A percentile compares a stretch with the other conserved stretches of the same genome.
Evolutionary conservation across 2,113 vertebrate genomes (phyloP).

Genomic region (Nematolebias whitei): DNA sequence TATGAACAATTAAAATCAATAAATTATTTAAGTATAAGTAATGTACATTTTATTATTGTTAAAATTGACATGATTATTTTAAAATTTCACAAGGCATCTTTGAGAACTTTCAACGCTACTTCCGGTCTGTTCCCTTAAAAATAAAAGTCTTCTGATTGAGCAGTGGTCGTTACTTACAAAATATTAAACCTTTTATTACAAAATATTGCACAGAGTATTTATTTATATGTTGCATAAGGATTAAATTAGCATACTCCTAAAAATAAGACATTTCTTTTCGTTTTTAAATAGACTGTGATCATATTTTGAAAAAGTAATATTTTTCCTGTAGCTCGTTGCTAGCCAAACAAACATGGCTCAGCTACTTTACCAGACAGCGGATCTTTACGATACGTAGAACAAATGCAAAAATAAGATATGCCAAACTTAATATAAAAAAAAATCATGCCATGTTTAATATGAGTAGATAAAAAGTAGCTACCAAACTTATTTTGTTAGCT

Average conservation of each 20-base stretch:
- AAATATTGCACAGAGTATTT: neutral
- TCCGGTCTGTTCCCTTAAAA: neutral
- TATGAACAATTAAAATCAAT: too few species aligned
- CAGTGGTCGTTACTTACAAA: neutral
- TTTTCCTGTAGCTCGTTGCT: slow-evolving; percentile 53
- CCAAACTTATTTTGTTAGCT: slow-evolving; percentile 1
- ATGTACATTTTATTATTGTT: too few species aligned
- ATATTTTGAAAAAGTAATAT: slow-evolving; percentile 41
- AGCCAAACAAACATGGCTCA: slow-evolving; percentile 77
- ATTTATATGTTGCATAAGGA: neutral
- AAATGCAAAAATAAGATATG: slow-evolving; percentile 7
- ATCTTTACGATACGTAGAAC: slow-evolving; percentile 37
- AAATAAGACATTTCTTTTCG: neutral
- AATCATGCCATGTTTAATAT: slow-evolving; percentile 5
- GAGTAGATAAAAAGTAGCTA: slow-evolving; percentile 10
- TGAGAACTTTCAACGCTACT: too few species aligned
- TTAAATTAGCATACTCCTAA: neutral
- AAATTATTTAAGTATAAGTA: too few species aligned
- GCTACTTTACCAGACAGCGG: slow-evolving; percentile 30
- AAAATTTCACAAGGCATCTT: too few species aligned
- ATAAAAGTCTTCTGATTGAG: neutral
- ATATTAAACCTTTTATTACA: neutral
- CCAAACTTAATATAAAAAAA: slow-evolving; percentile 3
- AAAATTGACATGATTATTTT: too few species aligned
- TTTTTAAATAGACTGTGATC: slow-evolving; percentile 1